Percentiles rank a stretch among this genome's conserved stretches.
Evolutionary conservation across 2,797 vertebrate species (phyloP).

Genomic region (Danionella dracula): DNA sequence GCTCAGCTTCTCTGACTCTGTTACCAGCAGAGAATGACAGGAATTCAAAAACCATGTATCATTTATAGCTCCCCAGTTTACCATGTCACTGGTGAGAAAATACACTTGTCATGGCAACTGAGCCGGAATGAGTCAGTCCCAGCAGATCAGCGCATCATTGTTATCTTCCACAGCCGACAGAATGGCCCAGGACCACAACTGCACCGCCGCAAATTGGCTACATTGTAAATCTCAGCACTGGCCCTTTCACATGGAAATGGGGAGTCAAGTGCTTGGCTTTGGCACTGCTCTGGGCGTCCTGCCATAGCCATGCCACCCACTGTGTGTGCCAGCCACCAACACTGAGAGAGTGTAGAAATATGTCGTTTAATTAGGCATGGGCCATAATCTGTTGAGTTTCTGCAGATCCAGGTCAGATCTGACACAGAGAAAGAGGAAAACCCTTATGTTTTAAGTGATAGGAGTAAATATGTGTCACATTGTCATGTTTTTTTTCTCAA

Average conservation of each 20-base stretch:
- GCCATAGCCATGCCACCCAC: slow-evolving; percentile 70
- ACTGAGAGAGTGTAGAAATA: slow-evolving; percentile 60
- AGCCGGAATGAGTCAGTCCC: slow-evolving; percentile 67
- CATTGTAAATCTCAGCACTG: slow-evolving; percentile 62
- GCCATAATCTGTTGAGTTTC: slow-evolving; percentile 56
- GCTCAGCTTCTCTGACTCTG: slow-evolving; percentile 63
- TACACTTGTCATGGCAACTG: slow-evolving; percentile 65
- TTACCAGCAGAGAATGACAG: slow-evolving; percentile 56
- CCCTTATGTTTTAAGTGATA: not conserved
- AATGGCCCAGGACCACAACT: slow-evolving; percentile 70
- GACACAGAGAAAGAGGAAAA: not conserved
- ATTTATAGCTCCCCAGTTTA: slow-evolving; percentile 54
- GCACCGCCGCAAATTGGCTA: slow-evolving; percentile 74
- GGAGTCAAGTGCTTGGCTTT: slow-evolving; percentile 65
- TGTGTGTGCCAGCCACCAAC: slow-evolving; percentile 66
- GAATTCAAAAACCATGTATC: slow-evolving; percentile 65
- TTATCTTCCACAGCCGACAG: slow-evolving; percentile 63
- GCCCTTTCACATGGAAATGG: slow-evolving; percentile 77
- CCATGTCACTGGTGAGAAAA: slow-evolving; percentile 50
- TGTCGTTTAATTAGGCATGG: slow-evolving; percentile 63
- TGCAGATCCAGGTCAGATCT: slow-evolving; percentile 46
- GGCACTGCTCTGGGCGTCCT: slow-evolving; percentile 62
- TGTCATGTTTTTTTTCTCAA: not conserved
- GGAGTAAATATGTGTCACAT: not conserved
- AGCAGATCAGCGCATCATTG: slow-evolving; percentile 66